These are phyloP conservation scores for Chaetoderma sp. DNA, from an alignment of 2,888 invertebrate genomes.

Conservation along the genomic window DNA sequence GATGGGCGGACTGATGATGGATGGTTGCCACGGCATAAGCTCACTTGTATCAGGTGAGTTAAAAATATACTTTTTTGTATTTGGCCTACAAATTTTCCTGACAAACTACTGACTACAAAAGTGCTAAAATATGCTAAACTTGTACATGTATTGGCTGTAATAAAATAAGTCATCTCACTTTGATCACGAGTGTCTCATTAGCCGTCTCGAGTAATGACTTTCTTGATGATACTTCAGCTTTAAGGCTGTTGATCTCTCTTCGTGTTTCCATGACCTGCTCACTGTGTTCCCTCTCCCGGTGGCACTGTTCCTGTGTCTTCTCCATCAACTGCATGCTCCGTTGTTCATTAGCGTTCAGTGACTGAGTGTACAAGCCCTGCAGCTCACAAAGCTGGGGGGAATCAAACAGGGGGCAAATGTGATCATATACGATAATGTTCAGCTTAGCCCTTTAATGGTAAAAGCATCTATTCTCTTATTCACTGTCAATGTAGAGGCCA, in stretches of 20 bases:
- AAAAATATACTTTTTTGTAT: no score
- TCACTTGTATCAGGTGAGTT: no score
- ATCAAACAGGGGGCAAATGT: no score
- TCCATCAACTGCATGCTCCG: slow-evolving; percentile 41
- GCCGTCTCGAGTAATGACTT: slow-evolving; percentile 45
- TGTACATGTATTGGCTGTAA: background rate
- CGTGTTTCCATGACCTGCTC: slow-evolving; percentile 47
- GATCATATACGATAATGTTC: no score
- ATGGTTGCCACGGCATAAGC: no score
- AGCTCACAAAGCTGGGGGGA: slow-evolving; percentile 31
- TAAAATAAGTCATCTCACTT: no score
- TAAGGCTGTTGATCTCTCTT: slow-evolving; percentile 46
- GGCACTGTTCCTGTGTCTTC: slow-evolving; percentile 41
- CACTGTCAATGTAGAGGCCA: no score
- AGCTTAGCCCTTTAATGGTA: background rate
- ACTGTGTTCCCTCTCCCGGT: slow-evolving; percentile 44
- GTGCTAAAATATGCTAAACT: background rate
- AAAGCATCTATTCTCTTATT: background rate
- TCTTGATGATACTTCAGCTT: slow-evolving; percentile 46
- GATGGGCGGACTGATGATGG: no score
- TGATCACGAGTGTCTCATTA: slow-evolving; percentile 53
- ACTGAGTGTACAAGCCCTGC: slow-evolving; percentile 40
- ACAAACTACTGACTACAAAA: background rate
- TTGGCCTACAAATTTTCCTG: no score
- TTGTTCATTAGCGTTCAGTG: slow-evolving; percentile 40